A percentile compares a stretch with the other conserved stretches of the same genome.
Evolutionary conservation across 2,888 invertebrate species (phyloP).

Genomic region (Sepiola atlantica): DNA sequence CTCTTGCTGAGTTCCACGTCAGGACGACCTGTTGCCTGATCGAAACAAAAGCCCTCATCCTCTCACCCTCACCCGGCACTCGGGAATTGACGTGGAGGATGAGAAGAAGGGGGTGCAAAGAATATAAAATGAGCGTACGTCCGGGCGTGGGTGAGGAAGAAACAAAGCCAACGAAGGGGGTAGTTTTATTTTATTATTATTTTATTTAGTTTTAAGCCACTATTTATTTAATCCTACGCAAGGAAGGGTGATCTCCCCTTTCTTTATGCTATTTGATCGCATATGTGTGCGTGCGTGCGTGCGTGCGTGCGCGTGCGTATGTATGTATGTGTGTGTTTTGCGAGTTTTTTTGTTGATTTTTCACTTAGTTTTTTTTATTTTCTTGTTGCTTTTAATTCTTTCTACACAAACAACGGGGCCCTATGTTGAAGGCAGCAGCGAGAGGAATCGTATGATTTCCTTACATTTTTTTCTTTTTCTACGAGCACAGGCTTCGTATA

Average conservation of each 20-base stretch:
- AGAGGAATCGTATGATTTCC: too few species aligned
- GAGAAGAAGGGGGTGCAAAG: background rate
- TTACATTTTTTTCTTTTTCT: too few species aligned
- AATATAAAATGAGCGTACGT: slow-evolving; percentile 1
- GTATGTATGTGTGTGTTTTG: too few species aligned
- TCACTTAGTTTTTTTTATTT: too few species aligned
- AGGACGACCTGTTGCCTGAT: slow-evolving; percentile 32
- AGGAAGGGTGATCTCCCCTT: background rate
- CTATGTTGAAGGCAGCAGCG: too few species aligned
- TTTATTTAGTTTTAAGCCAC: background rate
- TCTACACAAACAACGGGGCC: too few species aligned
- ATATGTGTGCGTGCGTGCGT: too few species aligned
- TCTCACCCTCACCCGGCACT: background rate
- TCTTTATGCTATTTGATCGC: too few species aligned
- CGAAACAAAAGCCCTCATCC: slow-evolving; percentile 20
- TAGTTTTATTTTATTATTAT: background rate
- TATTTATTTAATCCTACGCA: background rate
- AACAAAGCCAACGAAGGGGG: background rate
- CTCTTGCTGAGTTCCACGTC: slow-evolving; percentile 21
- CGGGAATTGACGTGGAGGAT: background rate
- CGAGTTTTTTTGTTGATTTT: too few species aligned
- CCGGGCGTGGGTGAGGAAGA: background rate
- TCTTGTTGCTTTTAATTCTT: too few species aligned
- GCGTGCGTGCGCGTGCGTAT: too few species aligned
- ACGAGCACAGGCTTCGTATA: too few species aligned